These are phyloP conservation scores for Phoxinus phoxinus DNA, from an alignment of 2,113 vertebrate species.

Conservation along the genomic window DNA sequence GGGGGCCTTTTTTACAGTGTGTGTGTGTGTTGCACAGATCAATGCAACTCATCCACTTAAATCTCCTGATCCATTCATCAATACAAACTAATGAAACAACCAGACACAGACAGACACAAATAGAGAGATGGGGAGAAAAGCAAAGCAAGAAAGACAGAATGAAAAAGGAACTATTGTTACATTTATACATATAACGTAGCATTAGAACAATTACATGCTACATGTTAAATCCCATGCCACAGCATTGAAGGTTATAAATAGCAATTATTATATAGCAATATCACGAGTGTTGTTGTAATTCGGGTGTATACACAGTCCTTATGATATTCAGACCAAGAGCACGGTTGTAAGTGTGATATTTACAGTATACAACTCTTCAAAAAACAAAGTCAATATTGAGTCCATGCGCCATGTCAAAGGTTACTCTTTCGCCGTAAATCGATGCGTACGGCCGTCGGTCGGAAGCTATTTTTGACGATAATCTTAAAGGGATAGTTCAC, in stretches of 20 bases:
- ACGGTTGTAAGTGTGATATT: neutral
- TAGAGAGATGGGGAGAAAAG: neutral
- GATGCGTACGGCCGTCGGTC: no score
- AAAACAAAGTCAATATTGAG: neutral
- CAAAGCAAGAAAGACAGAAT: neutral
- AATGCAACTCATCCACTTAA: slow-evolving; percentile 47
- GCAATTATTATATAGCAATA: neutral
- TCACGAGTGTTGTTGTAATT: neutral
- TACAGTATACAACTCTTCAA: neutral
- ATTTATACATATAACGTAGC: neutral
- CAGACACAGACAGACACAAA: slow-evolving; percentile 28
- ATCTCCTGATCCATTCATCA: slow-evolving; percentile 40
- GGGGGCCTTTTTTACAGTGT: no score
- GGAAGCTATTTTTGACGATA: no score
- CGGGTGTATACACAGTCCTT: neutral
- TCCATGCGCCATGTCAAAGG: no score
- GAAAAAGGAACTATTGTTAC: neutral
- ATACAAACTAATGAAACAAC: slow-evolving; percentile 30
- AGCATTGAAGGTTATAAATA: neutral
- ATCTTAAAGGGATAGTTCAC: no score
- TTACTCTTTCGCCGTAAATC: no score
- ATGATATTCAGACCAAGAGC: neutral
- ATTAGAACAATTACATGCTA: neutral
- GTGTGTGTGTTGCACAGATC: slow-evolving; percentile 22
- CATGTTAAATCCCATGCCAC: neutral